phyloP scores from a whole-genome alignment of 2,113 vertebrate genomes.

The Callospermophilus lateralis region DNA sequence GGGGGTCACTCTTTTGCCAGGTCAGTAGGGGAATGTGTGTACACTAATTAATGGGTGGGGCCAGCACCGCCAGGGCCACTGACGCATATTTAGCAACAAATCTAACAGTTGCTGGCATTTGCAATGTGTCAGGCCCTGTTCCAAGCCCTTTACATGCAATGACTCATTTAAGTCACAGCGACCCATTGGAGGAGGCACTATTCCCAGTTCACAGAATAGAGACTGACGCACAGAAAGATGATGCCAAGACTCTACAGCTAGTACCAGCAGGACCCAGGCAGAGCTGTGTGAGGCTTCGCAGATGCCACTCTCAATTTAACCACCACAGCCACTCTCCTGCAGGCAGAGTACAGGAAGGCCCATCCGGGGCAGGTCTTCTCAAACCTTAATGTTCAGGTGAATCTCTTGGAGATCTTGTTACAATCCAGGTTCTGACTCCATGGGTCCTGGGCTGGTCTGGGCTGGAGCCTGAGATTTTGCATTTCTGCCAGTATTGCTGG shows the following conservation, averaged over 20 bases:
- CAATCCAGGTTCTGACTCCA: neutral
- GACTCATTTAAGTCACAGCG: neutral
- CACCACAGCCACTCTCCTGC: neutral
- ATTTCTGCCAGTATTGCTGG: neutral
- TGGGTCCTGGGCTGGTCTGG: neutral
- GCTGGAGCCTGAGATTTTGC: neutral
- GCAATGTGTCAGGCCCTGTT: neutral
- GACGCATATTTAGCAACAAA: neutral
- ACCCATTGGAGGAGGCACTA: neutral
- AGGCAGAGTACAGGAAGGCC: neutral
- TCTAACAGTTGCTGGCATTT: no score
- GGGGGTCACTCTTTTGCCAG: no score
- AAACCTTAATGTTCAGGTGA: neutral
- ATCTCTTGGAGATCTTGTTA: neutral
- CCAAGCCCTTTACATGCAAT: neutral
- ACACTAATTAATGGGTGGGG: neutral
- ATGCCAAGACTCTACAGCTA: neutral
- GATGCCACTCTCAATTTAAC: no score
- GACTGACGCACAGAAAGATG: neutral
- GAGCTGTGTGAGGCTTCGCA: fast-evolving
- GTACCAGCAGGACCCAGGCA: neutral
- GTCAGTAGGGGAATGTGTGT: neutral
- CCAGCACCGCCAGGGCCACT: neutral
- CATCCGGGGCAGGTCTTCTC: neutral
- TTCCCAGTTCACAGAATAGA: neutral